Base-by-base conservation (phyloP, 2,797 vertebrate genomes). In the Mus minutoides region DNA sequence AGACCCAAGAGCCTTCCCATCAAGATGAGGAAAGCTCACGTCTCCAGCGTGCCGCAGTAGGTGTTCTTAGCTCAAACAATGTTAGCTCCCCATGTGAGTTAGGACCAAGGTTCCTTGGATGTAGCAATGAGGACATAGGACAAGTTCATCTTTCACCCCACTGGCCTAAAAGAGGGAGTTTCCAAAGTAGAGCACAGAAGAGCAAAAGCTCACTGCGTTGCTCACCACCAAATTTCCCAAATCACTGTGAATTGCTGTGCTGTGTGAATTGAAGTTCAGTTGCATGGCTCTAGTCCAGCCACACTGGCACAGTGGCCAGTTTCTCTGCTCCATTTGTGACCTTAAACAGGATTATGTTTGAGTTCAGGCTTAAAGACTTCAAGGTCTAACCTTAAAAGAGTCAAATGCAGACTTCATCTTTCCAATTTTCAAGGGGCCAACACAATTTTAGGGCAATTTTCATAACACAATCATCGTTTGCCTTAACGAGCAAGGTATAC, bases 101-200 rank as follows among this genome's bases (percentile, higher is more conserved):
- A 37, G 71, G 40, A 56, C 54, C 29, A 10, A 3, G 11, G 13
- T 4, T 19, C 49, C 49, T 54, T 64, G 34, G 31, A 85, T 24
- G 54, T 73, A 40, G 46, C 24, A 67, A 91, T 76, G 52, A 89
- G 14, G 22, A 69, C 60, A 62, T 83, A 17, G 98, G 98, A 98
- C 98, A 98, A 98, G 21, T 40, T 43, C 3, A 37, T 71, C 52
- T 75, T 89, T 71, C 49, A 31, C 31, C 40, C 24, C 19, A 75
- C 29, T 22, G 49, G 3, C 8, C 16, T 7, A 3, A 79, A 60
- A 64, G 52, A 67, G 52, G 58, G 73, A 22, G 6, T 93, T 95
- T 94, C 92, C 78, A 46, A 83, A 87, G 46, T 17, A 86, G 92
- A 90, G 12, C 10, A 1, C 31, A 52, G 62, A 93, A 71, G 62